Base-by-base conservation (phyloP, 2,113 vertebrate species). In the Hepsetus odoe region DNA sequence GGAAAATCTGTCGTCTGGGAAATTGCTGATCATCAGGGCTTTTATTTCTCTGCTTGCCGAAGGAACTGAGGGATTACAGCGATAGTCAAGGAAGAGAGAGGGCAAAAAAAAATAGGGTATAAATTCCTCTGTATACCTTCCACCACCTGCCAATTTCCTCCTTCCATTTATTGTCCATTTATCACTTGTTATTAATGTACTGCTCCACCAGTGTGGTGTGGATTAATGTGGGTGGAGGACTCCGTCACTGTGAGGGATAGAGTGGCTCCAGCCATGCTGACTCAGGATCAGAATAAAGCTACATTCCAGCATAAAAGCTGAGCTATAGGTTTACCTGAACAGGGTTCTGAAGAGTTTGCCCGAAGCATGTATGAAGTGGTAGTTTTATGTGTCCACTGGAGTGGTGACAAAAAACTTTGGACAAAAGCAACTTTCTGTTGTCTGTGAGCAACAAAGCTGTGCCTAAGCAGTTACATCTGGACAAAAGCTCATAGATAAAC, bases 1-100 rank as follows among this genome's bases (percentile, higher is more conserved):
- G 85, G 86, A 74, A 89, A 93, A 70, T 86, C 90, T 91, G 59
- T 87, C 89, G 88, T 24, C 90, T 95, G 90, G 93, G 91, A 95
- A 94, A 96, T 95, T 92, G 91, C 89, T 89, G 89, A 88, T 94
- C 88, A 93, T 90, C 88, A 87, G 82, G 80, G 84, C 84, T 82
- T 89, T 91, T 91, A 88, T 87, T 85, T 86, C 85, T 87, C 86
- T 84, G 78, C 91, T 92, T 89, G 83, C 74, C 72, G 81, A 82
- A 75, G 71, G 70, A 82, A 85, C 84, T 76, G 32, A 55, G 9
- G 69, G 82, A 77, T 79, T 66, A 59, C 30, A 40, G 38, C 70
- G 83, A 67, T 38, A 80, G 73, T 42, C 65, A 76, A 44, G 72
- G 9, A 56, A 55, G 65, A 56, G 65, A 56, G 77, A 74, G 44